Conservation (phyloP, 53 echinoderm and acorn worm genomes). For the Arbacia lixula region DNA sequence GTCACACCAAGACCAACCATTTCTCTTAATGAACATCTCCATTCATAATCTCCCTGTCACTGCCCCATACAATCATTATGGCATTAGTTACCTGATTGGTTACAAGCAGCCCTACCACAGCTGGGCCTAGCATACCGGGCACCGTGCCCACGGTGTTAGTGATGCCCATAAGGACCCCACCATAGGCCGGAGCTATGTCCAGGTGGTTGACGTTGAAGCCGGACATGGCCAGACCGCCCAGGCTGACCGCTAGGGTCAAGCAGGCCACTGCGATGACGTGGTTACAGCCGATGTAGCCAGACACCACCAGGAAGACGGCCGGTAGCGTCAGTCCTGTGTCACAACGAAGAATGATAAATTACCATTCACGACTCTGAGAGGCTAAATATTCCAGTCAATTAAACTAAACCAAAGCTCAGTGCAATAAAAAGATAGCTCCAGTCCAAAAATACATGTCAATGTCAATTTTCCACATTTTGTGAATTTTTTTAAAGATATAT, state of each 20-base stretch:
- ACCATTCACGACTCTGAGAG: too few relatives aligned
- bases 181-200: slow-evolving; percentile 73
- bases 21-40: too few relatives aligned
- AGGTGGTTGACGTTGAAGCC: slow-evolving; percentile 91
- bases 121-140: slow-evolving; percentile 75
- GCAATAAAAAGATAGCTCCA: too few relatives aligned
- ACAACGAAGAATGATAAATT: too few relatives aligned
- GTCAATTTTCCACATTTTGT: too few relatives aligned
- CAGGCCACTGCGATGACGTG: slow-evolving; percentile 65
- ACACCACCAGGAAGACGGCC: slow-evolving; percentile 72
- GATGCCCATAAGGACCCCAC: slow-evolving; percentile 77
- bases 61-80: neutral
- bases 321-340: slow-evolving; percentile 86
- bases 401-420: too few relatives aligned
- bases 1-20: too few relatives aligned
- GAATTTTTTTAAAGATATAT: too few relatives aligned
- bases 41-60: too few relatives aligned
- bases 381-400: too few relatives aligned
- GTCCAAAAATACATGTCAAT: too few relatives aligned
- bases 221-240: slow-evolving; percentile 67
- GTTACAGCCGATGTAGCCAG: slow-evolving; percentile 88
- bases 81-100: slow-evolving; percentile 44
- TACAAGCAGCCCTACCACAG: slow-evolving; percentile 64
- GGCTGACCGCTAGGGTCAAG: slow-evolving; percentile 68
- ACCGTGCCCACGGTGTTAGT: slow-evolving; percentile 70